A percentile compares a stretch with the other conserved stretches of the same genome.
phyloP scores from a whole-genome alignment of 2,797 vertebrate genomes.

The Notamacropus eugenii region DNA sequence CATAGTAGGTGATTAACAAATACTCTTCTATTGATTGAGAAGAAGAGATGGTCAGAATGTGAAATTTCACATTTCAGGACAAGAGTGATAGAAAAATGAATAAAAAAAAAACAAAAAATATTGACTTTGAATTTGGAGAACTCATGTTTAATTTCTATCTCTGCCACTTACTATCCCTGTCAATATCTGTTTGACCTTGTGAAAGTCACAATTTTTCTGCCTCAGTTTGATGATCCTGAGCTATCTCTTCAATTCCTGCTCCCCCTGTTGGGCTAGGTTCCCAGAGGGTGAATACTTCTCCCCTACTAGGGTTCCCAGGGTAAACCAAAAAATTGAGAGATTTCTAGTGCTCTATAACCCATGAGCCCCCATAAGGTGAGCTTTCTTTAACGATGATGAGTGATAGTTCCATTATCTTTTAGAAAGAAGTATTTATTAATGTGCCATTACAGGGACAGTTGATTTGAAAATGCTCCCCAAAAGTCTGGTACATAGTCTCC shows the following conservation, averaged over 20 bases:
- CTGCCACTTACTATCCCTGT: not conserved
- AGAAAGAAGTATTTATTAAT: too few relatives aligned
- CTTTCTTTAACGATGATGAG: not conserved
- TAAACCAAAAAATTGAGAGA: not conserved
- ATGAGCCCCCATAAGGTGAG: not conserved
- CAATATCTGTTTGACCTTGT: too few relatives aligned
- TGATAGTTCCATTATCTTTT: too few relatives aligned
- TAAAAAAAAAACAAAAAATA: not conserved
- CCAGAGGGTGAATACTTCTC: not conserved
- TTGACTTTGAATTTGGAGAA: not conserved
- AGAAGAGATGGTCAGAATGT: not conserved
- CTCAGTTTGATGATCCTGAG: not conserved
- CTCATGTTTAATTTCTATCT: not conserved
- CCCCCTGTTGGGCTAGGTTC: not conserved
- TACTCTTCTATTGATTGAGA: not conserved
- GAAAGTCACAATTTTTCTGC: not conserved
- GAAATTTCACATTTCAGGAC: not conserved
- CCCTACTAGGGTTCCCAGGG: not conserved
- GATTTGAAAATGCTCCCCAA: not conserved
- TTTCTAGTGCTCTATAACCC: not conserved
- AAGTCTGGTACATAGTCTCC: not conserved
- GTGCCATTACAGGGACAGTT: not conserved
- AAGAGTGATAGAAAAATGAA: not conserved
- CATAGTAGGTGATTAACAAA: not conserved
- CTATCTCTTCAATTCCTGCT: not conserved